phyloP scores from a whole-genome alignment of 1,140 invertebrate species.

The Reticulitermes speratus region DNA sequence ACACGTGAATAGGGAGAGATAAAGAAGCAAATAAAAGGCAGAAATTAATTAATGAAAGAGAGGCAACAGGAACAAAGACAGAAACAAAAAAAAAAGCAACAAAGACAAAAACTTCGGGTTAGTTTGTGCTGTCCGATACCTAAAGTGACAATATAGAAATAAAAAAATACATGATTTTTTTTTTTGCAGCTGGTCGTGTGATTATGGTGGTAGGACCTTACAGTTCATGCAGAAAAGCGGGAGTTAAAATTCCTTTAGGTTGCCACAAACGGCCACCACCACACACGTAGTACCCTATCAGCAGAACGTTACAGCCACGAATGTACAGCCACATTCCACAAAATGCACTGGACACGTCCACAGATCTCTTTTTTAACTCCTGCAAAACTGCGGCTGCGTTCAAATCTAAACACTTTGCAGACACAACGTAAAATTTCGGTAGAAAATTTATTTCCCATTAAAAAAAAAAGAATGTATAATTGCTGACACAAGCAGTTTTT shows the following conservation, averaged over 20 bases:
- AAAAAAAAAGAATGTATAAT: too few relatives aligned
- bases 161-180: background rate
- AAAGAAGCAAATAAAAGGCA: too few relatives aligned
- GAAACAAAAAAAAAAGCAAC: background rate
- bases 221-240: background rate
- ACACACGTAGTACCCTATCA: constrained; percentile 5
- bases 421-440: too few relatives aligned
- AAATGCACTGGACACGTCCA: background rate
- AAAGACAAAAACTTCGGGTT: background rate
- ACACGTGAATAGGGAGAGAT: too few relatives aligned
- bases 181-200: background rate
- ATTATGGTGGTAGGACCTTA: background rate
- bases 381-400: too few relatives aligned
- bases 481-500: too few relatives aligned
- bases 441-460: too few relatives aligned
- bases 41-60: too few relatives aligned
- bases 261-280: background rate
- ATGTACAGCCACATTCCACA: background rate
- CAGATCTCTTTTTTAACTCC: background rate
- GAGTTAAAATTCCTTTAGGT: background rate
- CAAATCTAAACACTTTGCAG: too few relatives aligned
- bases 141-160: background rate
- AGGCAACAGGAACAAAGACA: background rate
- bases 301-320: background rate
- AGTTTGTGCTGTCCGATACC: background rate